Percentiles rank a stretch among this genome's conserved stretches.
Conservation (phyloP, 2,113 vertebrate species). For the Lepidothrix coronata region DNA sequence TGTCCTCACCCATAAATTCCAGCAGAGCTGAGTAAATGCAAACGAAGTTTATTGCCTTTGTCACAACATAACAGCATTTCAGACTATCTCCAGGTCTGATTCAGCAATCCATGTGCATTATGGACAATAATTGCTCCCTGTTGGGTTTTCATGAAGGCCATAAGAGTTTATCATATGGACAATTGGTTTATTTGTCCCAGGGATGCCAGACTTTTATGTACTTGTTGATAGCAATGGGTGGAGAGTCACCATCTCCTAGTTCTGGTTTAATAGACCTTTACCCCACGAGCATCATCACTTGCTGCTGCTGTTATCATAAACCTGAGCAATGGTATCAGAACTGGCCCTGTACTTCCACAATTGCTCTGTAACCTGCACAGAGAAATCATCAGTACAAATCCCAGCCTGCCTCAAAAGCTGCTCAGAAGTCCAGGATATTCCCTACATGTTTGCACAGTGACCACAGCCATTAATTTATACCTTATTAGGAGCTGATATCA, state of each 20-base stretch:
- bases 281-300: neutral
- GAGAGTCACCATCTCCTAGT: neutral
- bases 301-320: neutral
- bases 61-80: neutral
- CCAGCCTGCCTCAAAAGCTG: neutral
- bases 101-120: neutral
- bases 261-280: neutral
- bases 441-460: neutral
- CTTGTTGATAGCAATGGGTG: neutral
- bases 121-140: neutral
- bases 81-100: neutral
- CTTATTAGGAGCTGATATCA: neutral
- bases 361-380: neutral
- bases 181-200: neutral
- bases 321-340: neutral
- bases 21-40: neutral
- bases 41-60: neutral
- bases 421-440: neutral
- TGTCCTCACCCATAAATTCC: neutral
- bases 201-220: neutral
- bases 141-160: rapidly evolving
- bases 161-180: neutral
- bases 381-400: neutral
- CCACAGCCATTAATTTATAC: neutral
- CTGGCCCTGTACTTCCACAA: neutral